phyloP scores from a whole-genome alignment of 2,797 vertebrate genomes.

The Mormyrus proboscirostris region DNA sequence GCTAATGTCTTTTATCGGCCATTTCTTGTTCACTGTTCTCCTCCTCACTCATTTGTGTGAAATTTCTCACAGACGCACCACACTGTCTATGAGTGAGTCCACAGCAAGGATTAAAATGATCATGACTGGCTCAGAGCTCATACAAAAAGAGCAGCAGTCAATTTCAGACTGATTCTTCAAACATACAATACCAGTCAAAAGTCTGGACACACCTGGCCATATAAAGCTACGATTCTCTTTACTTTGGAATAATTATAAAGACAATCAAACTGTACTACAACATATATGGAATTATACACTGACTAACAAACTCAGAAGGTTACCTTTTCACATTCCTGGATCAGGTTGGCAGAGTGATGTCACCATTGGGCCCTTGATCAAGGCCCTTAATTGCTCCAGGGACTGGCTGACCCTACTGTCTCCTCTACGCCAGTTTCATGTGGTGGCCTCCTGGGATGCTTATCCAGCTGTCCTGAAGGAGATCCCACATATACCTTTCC shows the following conservation, averaged over 20 bases:
- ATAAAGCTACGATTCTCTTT: not conserved
- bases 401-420: not conserved
- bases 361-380: not conserved
- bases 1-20: not conserved
- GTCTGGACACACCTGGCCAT: not conserved
- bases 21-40: not conserved
- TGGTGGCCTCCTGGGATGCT: not conserved
- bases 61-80: not conserved
- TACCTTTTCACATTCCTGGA: not conserved
- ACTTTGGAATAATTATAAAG: not conserved
- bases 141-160: not conserved
- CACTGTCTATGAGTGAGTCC: not conserved
- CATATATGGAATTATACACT: not conserved
- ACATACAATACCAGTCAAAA: not conserved
- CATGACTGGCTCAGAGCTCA: not conserved
- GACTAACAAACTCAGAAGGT: not conserved
- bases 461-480: not conserved
- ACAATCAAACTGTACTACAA: not conserved
- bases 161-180: not conserved
- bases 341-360: not conserved
- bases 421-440: not conserved
- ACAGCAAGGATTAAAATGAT: not conserved
- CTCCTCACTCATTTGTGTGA: not conserved
- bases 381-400: not conserved
- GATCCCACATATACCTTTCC: not conserved